Evolutionary conservation across 2,113 vertebrate species (phyloP).

Genomic region (Synodontis membranacea): DNA sequence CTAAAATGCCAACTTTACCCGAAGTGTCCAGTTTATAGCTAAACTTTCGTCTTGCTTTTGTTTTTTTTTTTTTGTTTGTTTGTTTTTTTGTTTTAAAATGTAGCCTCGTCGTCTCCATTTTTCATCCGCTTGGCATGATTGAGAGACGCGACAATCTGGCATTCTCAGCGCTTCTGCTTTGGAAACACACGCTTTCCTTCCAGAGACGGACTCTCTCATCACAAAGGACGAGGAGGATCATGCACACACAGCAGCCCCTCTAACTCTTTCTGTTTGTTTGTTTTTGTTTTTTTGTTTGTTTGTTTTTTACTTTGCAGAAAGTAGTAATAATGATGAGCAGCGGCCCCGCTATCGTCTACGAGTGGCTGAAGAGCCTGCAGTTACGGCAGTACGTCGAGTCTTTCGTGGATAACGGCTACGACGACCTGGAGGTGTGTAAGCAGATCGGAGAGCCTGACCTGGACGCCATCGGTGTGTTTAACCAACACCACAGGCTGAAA

Average conservation of each 20-base stretch:
- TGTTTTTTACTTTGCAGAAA: no score
- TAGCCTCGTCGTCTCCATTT: no score
- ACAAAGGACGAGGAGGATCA: slow-evolving; percentile 17
- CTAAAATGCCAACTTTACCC: not conserved
- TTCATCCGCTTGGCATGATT: not conserved
- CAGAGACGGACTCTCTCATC: slow-evolving; percentile 9
- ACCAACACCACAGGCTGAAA: slow-evolving; percentile 82
- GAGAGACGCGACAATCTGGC: not conserved
- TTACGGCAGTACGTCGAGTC: slow-evolving; percentile 89
- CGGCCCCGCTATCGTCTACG: slow-evolving; percentile 84
- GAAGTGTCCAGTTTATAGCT: not conserved
- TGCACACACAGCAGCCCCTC: not conserved
- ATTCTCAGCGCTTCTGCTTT: not conserved
- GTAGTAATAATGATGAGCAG: slow-evolving; percentile 76
- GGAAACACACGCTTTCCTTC: not conserved
- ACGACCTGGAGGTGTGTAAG: slow-evolving; percentile 96
- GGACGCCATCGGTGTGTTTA: slow-evolving; percentile 90
- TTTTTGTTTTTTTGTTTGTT: no score
- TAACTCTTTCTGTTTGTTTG: no score
- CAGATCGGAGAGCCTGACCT: slow-evolving; percentile 95
- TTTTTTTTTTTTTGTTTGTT: no score
- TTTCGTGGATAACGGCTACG: slow-evolving; percentile 96
- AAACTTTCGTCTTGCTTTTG: not conserved
- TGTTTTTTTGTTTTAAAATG: not conserved
- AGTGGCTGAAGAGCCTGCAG: slow-evolving; percentile 91